Conservation (phyloP, 2,797 vertebrate genomes). For the Semotilus atromaculatus region DNA sequence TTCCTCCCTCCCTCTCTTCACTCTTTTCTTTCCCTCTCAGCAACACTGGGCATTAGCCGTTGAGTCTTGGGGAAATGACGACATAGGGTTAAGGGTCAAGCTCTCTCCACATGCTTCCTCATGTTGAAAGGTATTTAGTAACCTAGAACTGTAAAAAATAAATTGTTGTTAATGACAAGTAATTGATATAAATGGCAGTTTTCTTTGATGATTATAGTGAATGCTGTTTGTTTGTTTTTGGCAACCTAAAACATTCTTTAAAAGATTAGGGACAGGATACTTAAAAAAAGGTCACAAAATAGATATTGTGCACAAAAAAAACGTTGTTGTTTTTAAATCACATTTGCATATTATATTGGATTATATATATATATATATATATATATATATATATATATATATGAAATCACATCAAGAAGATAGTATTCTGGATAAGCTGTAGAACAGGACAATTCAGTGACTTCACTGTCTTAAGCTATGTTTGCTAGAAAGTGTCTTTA, state of each 20-base stretch:
- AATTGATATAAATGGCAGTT: not conserved
- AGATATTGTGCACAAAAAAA: not conserved
- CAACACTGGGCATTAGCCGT: slow-evolving; percentile 58
- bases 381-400: not conserved
- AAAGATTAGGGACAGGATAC: not conserved
- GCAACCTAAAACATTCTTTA: not conserved
- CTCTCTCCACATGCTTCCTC: slow-evolving; percentile 47
- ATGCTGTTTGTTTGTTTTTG: not conserved
- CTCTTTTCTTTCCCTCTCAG: slow-evolving; percentile 56
- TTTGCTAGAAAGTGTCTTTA: not conserved
- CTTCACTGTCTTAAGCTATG: not conserved
- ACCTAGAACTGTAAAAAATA: not conserved
- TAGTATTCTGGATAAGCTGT: not conserved
- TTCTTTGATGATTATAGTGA: not conserved
- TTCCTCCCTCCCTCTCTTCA: slow-evolving; percentile 54
- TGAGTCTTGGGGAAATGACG: slow-evolving; percentile 69
- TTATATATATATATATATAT: not conserved
- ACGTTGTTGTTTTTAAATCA: not conserved
- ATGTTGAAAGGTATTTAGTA: not conserved
- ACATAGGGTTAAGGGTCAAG: slow-evolving; percentile 60
- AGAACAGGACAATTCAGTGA: not conserved
- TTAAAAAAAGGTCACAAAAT: not conserved
- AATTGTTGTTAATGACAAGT: not conserved
- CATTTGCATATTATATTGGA: not conserved
- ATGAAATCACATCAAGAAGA: not conserved